Base-by-base conservation (phyloP, 2,113 vertebrate species). In the Colinus virginianus region DNA sequence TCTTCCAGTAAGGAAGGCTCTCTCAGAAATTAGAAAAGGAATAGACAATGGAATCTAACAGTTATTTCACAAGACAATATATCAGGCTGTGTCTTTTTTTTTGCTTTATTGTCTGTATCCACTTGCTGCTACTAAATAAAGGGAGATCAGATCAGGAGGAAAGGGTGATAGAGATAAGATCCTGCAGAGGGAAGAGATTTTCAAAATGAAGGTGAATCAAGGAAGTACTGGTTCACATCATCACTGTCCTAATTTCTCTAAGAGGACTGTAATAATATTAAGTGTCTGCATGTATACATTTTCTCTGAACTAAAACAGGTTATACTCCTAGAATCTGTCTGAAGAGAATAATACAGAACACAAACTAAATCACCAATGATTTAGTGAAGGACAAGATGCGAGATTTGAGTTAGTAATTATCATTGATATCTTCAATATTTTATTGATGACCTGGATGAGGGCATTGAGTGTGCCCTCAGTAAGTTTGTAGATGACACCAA, bases 1-100 rank as follows among this genome's bases (percentile, higher is more conserved):
- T 55, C 59, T 71, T 66, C 13, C 61, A 70, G 62, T 49, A 89
- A 56, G 76, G 78, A 26, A 83, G 68, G 30, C 3, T 49, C 25
- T 11, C 18, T 82, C 48, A 85, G 75, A 90, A 93, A 69, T 48
- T 18, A 84, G 51, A 66, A 88, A 90, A 90, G 28, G 21, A 94
- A 63, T 34, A 88, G 28, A 34, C 38, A 10, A 10, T 23, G 76
- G 45, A 77, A 76, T 3, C 11, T 71, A 71, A 53, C 12, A 51
- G 4, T 16, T 66, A 62, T 66, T 87, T 88, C 51, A 79, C 5
- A 15, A 46, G 45, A 6, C 15, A 40, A 68, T 32, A 40, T 12
- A 56, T 43, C n/a, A 75, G 40, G 18, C 43, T 32, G 15, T 42
- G 42, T 21, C 62, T 69, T 9, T 5, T 48, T 58, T 11, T 5